Conservation (phyloP, 2,888 invertebrate species). For the Eupsilia transversa region DNA sequence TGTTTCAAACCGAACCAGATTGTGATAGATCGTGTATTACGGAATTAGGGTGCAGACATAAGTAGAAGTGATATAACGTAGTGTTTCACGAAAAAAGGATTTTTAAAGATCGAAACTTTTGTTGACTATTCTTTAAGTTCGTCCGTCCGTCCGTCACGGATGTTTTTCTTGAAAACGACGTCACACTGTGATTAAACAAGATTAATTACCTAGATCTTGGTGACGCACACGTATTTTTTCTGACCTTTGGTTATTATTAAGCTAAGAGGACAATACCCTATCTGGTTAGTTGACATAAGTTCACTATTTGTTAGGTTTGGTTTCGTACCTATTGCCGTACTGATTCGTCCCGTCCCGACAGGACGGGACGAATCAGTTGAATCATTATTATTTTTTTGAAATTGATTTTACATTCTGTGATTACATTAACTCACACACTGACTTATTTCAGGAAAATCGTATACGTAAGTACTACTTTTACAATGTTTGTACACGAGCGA, state of each 20-base stretch:
- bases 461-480: too few relatives aligned
- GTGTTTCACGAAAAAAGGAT: not conserved
- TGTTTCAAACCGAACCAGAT: too few relatives aligned
- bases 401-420: too few relatives aligned
- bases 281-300: not conserved
- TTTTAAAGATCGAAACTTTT: not conserved
- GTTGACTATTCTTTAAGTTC: not conserved
- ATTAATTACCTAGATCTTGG: not conserved
- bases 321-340: too few relatives aligned
- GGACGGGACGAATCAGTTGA: too few relatives aligned
- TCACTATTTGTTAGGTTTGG: not conserved
- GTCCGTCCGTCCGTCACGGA: not conserved
- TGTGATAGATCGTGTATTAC: too few relatives aligned
- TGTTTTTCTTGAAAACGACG: not conserved
- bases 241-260: not conserved
- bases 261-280: not conserved
- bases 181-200: not conserved
- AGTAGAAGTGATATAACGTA: not conserved
- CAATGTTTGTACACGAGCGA: too few relatives aligned
- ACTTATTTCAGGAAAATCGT: too few relatives aligned
- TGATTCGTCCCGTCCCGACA: too few relatives aligned
- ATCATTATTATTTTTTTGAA: too few relatives aligned
- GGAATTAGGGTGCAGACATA: too few relatives aligned
- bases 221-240: not conserved
- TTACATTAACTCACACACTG: too few relatives aligned